These are phyloP conservation scores for Asarcornis scutulata DNA, from an alignment of 2,113 vertebrate species.

Conservation along the genomic window DNA sequence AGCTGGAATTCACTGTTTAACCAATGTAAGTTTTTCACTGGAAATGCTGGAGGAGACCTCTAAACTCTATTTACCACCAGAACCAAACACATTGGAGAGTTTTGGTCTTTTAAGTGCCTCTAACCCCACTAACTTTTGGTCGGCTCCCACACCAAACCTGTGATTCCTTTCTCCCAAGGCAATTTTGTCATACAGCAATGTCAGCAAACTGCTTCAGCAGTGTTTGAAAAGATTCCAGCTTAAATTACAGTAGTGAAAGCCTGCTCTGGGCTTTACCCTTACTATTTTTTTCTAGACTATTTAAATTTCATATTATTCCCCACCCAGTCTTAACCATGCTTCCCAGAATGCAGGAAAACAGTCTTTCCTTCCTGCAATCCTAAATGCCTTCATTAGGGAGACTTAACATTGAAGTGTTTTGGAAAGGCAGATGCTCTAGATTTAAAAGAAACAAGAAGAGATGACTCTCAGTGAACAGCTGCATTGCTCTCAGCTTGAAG, in stretches of 20 bases:
- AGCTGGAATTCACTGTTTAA: constrained; percentile 46
- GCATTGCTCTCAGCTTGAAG: constrained; percentile 49
- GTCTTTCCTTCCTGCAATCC: constrained; percentile 32
- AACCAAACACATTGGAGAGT: not conserved
- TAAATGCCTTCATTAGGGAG: constrained; percentile 40
- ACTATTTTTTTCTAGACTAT: not conserved
- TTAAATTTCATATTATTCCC: not conserved
- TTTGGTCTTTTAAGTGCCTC: not conserved
- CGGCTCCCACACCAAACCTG: constrained; percentile 5
- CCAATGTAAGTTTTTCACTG: constrained; percentile 28
- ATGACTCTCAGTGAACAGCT: constrained; percentile 40
- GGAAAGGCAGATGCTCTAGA: not conserved
- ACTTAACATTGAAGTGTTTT: not conserved
- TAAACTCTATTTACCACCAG: not conserved
- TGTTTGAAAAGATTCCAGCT: constrained; percentile 54
- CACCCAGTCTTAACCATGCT: not conserved
- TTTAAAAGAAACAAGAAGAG: constrained; percentile 5
- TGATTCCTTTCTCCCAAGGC: constrained; percentile 1
- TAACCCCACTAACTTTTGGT: not conserved
- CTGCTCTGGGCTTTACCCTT: not conserved
- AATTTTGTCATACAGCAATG: not conserved
- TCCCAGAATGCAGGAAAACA: not conserved
- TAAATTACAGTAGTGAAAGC: constrained; percentile 46
- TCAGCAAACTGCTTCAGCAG: constrained; percentile 29
- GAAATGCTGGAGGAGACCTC: constrained; percentile 1